These are phyloP conservation scores for Staurois parvus DNA, from an alignment of 2,797 vertebrate genomes.

Conservation along the genomic window DNA sequence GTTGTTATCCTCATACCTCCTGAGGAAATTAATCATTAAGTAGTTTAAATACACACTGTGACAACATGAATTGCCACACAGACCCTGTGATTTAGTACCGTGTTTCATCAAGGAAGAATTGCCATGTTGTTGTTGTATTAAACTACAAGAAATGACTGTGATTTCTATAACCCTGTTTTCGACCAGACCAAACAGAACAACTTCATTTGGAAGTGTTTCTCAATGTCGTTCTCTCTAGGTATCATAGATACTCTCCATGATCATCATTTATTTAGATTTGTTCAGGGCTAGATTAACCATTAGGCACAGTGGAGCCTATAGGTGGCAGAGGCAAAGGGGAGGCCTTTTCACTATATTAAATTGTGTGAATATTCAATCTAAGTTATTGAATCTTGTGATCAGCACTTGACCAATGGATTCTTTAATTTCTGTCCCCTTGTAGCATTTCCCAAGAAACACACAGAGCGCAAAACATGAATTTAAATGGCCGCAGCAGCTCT, in stretches of 20 bases:
- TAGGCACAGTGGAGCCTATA: too few species aligned
- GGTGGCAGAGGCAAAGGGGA: too few species aligned
- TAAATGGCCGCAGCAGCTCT: too few species aligned
- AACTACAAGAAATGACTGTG: neutral
- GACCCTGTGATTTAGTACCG: neutral
- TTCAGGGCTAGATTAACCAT: neutral
- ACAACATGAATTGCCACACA: slow-evolving; percentile 5
- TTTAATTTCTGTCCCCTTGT: too few species aligned
- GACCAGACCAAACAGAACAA: neutral
- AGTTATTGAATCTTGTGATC: too few species aligned
- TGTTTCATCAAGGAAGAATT: neutral
- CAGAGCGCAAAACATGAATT: too few species aligned
- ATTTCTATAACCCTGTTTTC: neutral
- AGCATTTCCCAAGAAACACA: too few species aligned
- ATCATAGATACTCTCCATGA: neutral
- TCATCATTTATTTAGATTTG: neutral
- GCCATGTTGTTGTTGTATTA: neutral
- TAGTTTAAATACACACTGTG: slow-evolving; percentile 10
- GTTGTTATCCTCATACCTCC: slow-evolving; percentile 8
- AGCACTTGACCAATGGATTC: too few species aligned
- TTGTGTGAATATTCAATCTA: too few species aligned
- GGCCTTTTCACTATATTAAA: too few species aligned
- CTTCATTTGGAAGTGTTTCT: neutral
- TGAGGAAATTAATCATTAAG: slow-evolving; percentile 12
- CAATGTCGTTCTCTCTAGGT: neutral